These are phyloP conservation scores for Sarcophaga subvicina DNA, from an alignment of 2,888 invertebrate species.

Conservation along the genomic window DNA sequence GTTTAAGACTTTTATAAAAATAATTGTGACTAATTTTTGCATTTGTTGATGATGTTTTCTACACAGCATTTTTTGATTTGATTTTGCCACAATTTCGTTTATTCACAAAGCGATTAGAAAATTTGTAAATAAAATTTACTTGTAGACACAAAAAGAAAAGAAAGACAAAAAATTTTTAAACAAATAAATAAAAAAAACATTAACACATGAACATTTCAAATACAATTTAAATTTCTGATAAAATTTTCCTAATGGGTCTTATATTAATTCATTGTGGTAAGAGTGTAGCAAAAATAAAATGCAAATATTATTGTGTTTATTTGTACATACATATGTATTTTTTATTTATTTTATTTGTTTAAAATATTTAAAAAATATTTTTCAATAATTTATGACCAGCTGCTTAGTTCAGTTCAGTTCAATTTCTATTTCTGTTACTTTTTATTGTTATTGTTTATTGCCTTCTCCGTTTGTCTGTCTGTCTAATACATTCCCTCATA, in stretches of 20 bases:
- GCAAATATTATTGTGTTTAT: neutral
- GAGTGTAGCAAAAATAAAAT: neutral
- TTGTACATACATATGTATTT: neutral
- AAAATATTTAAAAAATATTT: slow-evolving; percentile 41
- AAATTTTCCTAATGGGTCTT: neutral
- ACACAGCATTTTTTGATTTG: neutral
- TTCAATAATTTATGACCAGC: slow-evolving; percentile 29
- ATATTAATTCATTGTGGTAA: neutral
- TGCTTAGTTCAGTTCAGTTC: neutral
- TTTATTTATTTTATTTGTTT: slow-evolving; percentile 44
- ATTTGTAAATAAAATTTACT: no score
- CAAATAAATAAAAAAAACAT: no score
- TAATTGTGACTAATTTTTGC: slow-evolving; percentile 37
- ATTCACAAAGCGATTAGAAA: no score
- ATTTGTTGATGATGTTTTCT: neutral
- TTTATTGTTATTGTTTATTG: neutral
- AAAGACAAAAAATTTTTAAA: no score
- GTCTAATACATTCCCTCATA: slow-evolving; percentile 33
- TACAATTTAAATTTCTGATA: no score
- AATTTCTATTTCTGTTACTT: neutral
- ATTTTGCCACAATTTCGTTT: no score
- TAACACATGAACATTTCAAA: no score
- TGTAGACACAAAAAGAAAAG: no score
- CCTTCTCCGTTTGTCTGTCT: neutral
- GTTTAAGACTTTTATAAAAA: slow-evolving; percentile 10